These are phyloP conservation scores for Portunus trituberculatus DNA, from an alignment of 1,140 invertebrate genomes.

Conservation along the genomic window DNA sequence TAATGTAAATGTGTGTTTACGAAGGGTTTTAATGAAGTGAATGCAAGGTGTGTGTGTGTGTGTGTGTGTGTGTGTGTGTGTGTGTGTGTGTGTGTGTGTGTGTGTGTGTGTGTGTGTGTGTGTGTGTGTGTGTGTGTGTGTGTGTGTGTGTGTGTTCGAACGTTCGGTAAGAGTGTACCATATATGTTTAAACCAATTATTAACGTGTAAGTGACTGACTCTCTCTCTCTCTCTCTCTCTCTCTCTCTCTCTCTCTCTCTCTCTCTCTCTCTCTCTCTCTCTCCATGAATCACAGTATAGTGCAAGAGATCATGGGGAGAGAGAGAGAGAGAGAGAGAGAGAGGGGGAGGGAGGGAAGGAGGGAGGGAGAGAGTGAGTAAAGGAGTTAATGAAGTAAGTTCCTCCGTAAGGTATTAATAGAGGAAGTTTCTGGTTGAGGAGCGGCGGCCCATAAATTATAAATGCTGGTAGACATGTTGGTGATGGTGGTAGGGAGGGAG, in stretches of 20 bases:
- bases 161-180: no score
- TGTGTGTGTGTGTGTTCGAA: no score
- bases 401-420: not conserved
- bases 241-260: slow-evolving; percentile 2
- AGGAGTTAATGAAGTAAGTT: slow-evolving; percentile 31
- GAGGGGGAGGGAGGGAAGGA: not conserved
- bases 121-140: no score
- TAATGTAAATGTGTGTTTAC: no score
- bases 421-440: slow-evolving; percentile 13
- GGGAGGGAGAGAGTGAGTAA: not conserved
- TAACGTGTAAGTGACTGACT: not conserved
- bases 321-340: not conserved
- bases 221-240: slow-evolving; percentile 20
- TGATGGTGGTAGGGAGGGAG: not conserved
- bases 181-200: no score
- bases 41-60: no score
- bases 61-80: no score
- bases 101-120: no score
- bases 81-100: no score
- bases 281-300: not conserved
- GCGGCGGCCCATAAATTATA: slow-evolving; percentile 18
- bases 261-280: not conserved
- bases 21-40: no score
- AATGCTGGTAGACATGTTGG: not conserved
- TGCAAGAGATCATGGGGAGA: not conserved